Base-by-base conservation (phyloP, 2,797 vertebrate species). In the Clangula hyemalis region DNA sequence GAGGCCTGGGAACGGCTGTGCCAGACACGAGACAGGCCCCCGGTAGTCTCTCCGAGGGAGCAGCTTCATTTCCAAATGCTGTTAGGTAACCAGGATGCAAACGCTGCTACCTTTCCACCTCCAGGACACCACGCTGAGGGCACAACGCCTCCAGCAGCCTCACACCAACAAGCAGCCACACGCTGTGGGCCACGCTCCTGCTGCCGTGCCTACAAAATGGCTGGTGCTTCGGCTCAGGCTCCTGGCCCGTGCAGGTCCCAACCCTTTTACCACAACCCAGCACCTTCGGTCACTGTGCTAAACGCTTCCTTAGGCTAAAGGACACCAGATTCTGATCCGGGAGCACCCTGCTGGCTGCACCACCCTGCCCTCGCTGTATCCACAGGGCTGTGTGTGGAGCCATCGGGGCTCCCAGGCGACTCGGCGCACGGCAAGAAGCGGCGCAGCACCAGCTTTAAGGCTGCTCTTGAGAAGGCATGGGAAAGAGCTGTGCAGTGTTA, bases 31-130 rank as follows among this genome's bases (percentile, higher is more conserved):
- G 32, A 9, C 10, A 85, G 87, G 64, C 22, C 25, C 47, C 47
- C 2, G 17, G 62, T 53, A 10, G 3, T 39, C 83, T 54, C 58
- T 68, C 77, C 66, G 43, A 1, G 10, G 56, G 36, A 69, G 9
- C 36, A 73, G 69, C 64, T 84, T 53, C 64, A 94, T 68, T 88
- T 94, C 91, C 89, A 90, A 92, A 70, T 0, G 10, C 70, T 71
- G 3, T 69, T 71, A 47, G 77, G 71, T 71, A 96, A 94, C 64
- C 13, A 3, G 64, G 94, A 88, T 4, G 2, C 82, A 71, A 92
- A 79, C 77, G 54, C 27, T 79, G 74, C 71, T 88, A 86, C n/a
- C 64, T 85, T 79, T 82, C 83, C 77, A 93, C 89, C 93, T 96
- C 80, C 90, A 76, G 85, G 89, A 87, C 89, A 74, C 3, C 45